Evolutionary conservation across 2,888 invertebrate genomes (phyloP), one percentile per base, ranked within the genome.

Genomic region (Archaeoteleia sp.): DNA sequence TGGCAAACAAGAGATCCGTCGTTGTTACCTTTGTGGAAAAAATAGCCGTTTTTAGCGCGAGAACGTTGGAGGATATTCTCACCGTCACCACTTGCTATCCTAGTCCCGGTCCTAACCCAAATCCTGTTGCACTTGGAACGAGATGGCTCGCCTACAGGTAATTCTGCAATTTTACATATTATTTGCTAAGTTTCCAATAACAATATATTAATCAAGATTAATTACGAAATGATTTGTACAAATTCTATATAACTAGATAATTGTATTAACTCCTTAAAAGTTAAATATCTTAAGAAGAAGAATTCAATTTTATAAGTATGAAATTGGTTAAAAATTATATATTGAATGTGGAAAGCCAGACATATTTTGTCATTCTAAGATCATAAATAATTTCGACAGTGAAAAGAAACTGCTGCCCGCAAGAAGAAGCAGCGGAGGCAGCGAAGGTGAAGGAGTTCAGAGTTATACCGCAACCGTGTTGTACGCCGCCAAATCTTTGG

Each of bases 391-490:
- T 45, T 7, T 88, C 5, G 89, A 86, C 80, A 95, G 96, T 49
- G 97, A 97, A 82, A 93, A 93, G 81, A 94, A 93, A 84, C 87
- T 97, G 40, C 87, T 93, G 66, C 90, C 92, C 42, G 89, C 91
- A 0, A 91, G 92, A 82, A 88, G 93, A 55, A 95, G 95, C 83
- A 92, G 92, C 62, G 95, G 95, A 1, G 95, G 94, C 1, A 93
- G 93, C 85, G 93, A 93, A 86, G 92, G 89, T 15, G 95, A 95
- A 83, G 95, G 95, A 8, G 92, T 93, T 8, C 91, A 95, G 80
- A 94, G 94, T 82, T 94, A 94, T 77, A 96, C 97, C 37, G 97
- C 97, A 0, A 95, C 96, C 0, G 95, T 97, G 48, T 89, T 98
- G 6, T 95, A 96, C 86, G 97, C 96, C 1, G 97, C 97, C 10